Base-by-base conservation (phyloP, 2,797 vertebrate genomes). In the Centroberyx gerrardi region DNA sequence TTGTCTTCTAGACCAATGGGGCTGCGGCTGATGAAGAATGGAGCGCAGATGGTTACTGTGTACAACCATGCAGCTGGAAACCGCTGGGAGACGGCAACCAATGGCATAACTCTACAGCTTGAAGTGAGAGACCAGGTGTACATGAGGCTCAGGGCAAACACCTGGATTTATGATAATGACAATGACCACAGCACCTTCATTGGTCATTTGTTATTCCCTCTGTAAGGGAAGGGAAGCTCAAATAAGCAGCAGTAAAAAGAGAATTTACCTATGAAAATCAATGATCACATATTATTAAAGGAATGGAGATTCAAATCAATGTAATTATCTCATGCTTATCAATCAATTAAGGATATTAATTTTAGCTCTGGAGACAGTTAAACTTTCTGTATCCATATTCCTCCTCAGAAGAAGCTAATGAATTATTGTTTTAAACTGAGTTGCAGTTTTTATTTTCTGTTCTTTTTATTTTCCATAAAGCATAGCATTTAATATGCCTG, bases 1-100 rank as follows among this genome's bases (percentile, higher is more conserved):
- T 0, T 0, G 0, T 72, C 72, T 55, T 0, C 22, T 17, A 64
- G 0, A 54, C 0, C 40, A 18, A 80, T 85, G 68, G 67, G 53
- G 3, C 74, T 62, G 27, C 27, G 28, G 5, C 42, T 88, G 1
- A 90, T 85, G 82, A 88, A 85, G 29, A 88, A 87, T 5, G 81
- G 69, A 60, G 14, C 0, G 2, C 78, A 74, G 7, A 68, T 81
- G 55, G 38, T 84, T 4, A 48, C 14, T 15, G 65, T 72, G 10
- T 69, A 0, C 44, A 83, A 84, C 53, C 77, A 82, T 18, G 0
- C 0, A 9, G n/a, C 36, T 48, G 78, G 78, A 71, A 52, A 22
- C 3, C 68, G 62, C 14, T 0, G 0, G 0, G 81, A 90, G 48
- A 84, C 84, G 5, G 70, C 59, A 54, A 82, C 76, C 53, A 87